These are phyloP conservation scores for Trachelus iudaicus DNA, from an alignment of 2,888 invertebrate species.

Conservation along the genomic window DNA sequence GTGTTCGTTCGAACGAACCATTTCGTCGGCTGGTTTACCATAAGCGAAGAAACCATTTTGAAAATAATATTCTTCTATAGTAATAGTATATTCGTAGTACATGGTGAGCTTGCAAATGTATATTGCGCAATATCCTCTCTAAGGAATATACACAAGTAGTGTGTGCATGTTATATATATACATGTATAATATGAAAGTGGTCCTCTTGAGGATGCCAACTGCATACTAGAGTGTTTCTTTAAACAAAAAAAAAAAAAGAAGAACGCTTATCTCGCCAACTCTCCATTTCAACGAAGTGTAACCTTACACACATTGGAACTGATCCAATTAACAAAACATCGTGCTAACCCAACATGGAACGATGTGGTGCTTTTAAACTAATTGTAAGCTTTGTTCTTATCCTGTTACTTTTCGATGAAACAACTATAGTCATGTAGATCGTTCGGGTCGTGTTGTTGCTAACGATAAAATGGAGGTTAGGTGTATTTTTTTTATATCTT, in stretches of 20 bases:
- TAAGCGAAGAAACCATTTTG: neutral
- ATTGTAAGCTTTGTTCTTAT: neutral
- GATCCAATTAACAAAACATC: neutral
- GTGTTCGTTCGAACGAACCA: neutral
- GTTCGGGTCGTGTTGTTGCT: neutral
- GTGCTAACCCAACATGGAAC: neutral
- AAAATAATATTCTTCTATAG: neutral
- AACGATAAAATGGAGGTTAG: neutral
- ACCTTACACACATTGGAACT: neutral
- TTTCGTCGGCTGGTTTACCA: neutral
- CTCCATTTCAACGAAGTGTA: neutral
- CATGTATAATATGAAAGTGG: neutral
- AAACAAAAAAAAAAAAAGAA: neutral
- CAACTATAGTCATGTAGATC: neutral
- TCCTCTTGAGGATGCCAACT: neutral
- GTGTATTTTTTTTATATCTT: neutral
- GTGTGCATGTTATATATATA: no score
- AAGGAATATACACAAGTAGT: neutral
- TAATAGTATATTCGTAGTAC: neutral
- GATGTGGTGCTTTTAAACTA: neutral
- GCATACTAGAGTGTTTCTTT: neutral
- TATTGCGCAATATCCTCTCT: neutral
- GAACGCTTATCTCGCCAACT: neutral
- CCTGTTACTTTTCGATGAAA: neutral
- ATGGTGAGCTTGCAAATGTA: neutral